Evolutionary conservation across 2,797 vertebrate species (phyloP), one percentile per base, ranked within the genome.

Genomic region (Orientallactaga sibirica): DNA sequence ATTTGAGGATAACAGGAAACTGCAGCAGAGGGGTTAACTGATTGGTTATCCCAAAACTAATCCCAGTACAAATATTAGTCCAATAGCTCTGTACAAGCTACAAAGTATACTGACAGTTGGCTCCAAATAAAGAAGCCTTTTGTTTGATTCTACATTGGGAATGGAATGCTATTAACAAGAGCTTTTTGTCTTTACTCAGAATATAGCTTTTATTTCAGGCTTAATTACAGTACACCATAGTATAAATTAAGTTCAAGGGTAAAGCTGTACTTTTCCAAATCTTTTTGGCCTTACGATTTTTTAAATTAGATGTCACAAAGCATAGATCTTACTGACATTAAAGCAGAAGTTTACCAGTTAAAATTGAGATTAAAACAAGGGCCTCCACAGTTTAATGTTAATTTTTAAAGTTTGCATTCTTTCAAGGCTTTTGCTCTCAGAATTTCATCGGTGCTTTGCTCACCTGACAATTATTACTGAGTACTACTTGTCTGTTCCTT

Each of bases 171-270:
- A 92, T 97, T 92, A 97, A 97, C 97, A 97, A 97, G 92, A 97
- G 97, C 97, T 96, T 97, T 97, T 97, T 97, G 97, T 97, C 91
- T 97, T 88, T 94, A 88, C 87, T 93, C 95, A 97, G 96, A 97
- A 97, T 97, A 97, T 97, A 95, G 96, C 97, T 97, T 97, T 97
- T 97, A 94, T 97, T 97, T 97, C 78, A 90, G 94, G 95, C 92
- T 96, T 97, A 97, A 96, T 97, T 95, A 97, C 79, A 90, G 96
- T 89, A 94, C 87, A 66, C 86, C 95, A 94, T 97, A 94, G 97
- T 97, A 95, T 97, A 96, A 96, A 97, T 97, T 96, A 96, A 96
- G 96, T 95, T 78, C 89, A 94, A 92, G 91, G 78, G 64, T 94
- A 96, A 92, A 95, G 91, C 97, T 93, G 93, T 96, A 96, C 90